phyloP scores from a whole-genome alignment of 2,888 invertebrate species.

The Corbicula japonica region DNA sequence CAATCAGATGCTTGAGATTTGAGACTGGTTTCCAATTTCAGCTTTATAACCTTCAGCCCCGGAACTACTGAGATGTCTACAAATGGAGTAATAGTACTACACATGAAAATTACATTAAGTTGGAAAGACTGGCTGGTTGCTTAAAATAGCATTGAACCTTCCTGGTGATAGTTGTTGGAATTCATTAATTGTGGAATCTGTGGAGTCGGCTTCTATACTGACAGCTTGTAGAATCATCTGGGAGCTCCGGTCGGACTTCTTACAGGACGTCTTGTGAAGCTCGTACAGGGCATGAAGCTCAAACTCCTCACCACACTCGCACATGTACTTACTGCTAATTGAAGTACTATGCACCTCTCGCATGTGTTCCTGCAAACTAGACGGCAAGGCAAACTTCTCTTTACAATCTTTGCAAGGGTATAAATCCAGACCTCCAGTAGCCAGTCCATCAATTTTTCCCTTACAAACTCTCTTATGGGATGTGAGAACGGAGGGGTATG shows the following conservation, averaged over 20 bases:
- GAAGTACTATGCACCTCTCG: slow-evolving; percentile 38
- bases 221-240: slow-evolving; percentile 43
- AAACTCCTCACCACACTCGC: slow-evolving; percentile 58
- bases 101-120: slow-evolving; percentile 11
- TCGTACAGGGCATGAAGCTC: slow-evolving; percentile 47
- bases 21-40: no score
- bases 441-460: slow-evolving; percentile 39
- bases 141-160: slow-evolving; percentile 35
- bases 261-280: slow-evolving; percentile 52
- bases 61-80: no score
- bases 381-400: slow-evolving; percentile 56
- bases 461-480: slow-evolving; percentile 59
- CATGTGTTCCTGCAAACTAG: slow-evolving; percentile 44
- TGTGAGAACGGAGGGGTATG: slow-evolving; percentile 54
- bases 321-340: slow-evolving; percentile 32
- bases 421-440: slow-evolving; percentile 38
- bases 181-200: slow-evolving; percentile 20
- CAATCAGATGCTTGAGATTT: no score
- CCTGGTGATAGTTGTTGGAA: slow-evolving; percentile 46
- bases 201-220: slow-evolving; percentile 33
- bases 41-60: no score
- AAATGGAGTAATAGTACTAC: no score
- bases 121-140: slow-evolving; percentile 60
- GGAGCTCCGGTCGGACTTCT: slow-evolving; percentile 28
- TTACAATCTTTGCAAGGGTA: slow-evolving; percentile 59